phyloP scores from a whole-genome alignment of 2,888 invertebrate species.

The Automeris io region DNA sequence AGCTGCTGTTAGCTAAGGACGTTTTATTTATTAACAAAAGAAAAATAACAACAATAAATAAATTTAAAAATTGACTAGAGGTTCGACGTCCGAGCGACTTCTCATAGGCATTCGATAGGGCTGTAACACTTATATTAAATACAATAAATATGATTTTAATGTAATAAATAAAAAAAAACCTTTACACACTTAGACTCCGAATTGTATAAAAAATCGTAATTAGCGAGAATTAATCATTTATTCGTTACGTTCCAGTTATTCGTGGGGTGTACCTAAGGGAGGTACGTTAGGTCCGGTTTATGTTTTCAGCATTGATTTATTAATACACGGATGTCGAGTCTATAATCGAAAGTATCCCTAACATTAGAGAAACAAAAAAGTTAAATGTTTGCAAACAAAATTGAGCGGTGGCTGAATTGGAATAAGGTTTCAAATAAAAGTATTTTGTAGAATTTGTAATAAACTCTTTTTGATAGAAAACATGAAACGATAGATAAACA shows the following conservation, averaged over 20 bases:
- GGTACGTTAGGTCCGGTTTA: slow-evolving; percentile 28
- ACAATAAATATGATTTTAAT: slow-evolving; percentile 36
- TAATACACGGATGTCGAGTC: too few species aligned
- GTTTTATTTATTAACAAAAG: slow-evolving; percentile 46
- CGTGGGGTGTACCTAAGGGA: slow-evolving; percentile 42
- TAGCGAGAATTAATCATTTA: slow-evolving; percentile 47
- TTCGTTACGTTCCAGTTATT: slow-evolving; percentile 33
- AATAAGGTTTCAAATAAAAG: too few species aligned
- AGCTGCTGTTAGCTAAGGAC: slow-evolving; percentile 65
- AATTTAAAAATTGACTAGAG: slow-evolving; percentile 60
- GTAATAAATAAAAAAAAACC: slow-evolving; percentile 57
- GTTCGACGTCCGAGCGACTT: slow-evolving; percentile 52
- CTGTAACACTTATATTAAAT: slow-evolving; percentile 66
- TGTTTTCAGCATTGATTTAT: slow-evolving; percentile 23
- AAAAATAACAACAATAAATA: slow-evolving; percentile 50
- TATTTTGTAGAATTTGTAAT: too few species aligned
- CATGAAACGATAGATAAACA: too few species aligned
- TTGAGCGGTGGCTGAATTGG: too few species aligned
- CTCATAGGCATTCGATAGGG: slow-evolving; percentile 63
- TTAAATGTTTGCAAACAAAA: too few species aligned
- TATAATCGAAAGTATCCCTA: too few species aligned
- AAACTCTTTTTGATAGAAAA: too few species aligned
- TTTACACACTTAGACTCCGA: slow-evolving; percentile 66
- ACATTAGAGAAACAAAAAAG: too few species aligned
- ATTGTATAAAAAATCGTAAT: slow-evolving; percentile 66